Conservation (phyloP, 2,888 invertebrate genomes). For the Muschampia staudingeri region DNA sequence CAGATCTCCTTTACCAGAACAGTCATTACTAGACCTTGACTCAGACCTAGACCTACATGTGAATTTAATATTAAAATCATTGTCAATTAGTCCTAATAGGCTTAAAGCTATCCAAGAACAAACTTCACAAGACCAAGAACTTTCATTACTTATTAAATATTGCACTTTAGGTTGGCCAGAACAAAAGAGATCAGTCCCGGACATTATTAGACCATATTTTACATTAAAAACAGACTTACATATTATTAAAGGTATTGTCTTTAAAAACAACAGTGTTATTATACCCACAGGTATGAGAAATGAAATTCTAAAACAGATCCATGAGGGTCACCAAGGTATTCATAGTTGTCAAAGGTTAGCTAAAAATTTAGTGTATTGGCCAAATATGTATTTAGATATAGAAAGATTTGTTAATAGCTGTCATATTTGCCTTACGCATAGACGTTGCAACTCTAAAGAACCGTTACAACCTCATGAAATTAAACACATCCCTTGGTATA, state of each 20-base stretch:
- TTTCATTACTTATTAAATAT: constrained; percentile 39
- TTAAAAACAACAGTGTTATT: constrained; percentile 45
- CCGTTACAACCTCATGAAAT: constrained; percentile 22
- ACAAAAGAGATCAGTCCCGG: constrained; percentile 43
- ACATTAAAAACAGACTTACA: constrained; percentile 44
- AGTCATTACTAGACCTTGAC: neutral
- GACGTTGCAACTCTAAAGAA: constrained; percentile 26
- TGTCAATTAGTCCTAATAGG: constrained; percentile 25
- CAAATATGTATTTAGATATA: constrained; percentile 56
- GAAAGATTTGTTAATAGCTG: constrained; percentile 55
- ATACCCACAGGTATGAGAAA: constrained; percentile 40
- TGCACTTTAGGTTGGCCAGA: constrained; percentile 56
- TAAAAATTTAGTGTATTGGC: neutral
- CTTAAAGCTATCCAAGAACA: constrained; percentile 10
- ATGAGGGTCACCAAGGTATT: neutral
- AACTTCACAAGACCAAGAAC: constrained; percentile 17
- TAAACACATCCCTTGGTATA: constrained; percentile 51
- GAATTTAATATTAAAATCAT: constrained; percentile 19
- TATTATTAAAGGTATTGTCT: constrained; percentile 46
- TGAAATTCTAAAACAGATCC: neutral
- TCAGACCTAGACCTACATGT: constrained; percentile 41
- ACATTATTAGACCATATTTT: constrained; percentile 43
- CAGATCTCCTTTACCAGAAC: constrained; percentile 23
- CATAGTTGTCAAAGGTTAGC: neutral
- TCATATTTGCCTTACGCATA: constrained; percentile 53